Base-by-base conservation (phyloP, 2,797 vertebrate species). In the Mus spretus region DNA sequence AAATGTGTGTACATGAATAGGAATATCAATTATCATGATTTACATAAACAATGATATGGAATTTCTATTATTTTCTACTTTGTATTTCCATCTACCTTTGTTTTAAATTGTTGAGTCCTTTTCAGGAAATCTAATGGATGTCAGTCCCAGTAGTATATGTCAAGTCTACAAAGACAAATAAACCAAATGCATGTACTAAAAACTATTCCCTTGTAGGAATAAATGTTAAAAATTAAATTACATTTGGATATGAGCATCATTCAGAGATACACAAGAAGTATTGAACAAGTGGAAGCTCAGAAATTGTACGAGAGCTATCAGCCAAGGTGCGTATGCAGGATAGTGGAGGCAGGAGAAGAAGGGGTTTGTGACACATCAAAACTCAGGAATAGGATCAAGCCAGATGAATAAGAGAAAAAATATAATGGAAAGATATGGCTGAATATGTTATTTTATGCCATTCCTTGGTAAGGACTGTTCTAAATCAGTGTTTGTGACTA, bases 251-350 rank as follows among this genome's bases (percentile, higher is more conserved):
- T 20, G 15, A 57, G 10, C 24, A 59, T 75, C 10, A 28, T 24
- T 17, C 9, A 57, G 34, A 14, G 17, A 44, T 3, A 59, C 0
- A 14, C 10, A 22, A 26, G 26, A 12, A 24, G 0, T 26, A 79
- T 28, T 65, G n/a, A 81, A 55, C 22, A 2, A 47, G 26, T 24
- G 13, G 44, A 59, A 28, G 1, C 2, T 40, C 9, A 26, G 0
- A 24, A 91, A 37, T 34, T 10, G 5, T 34, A 44, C 1, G 85
- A 92, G 15, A 84, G 53, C 5, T 31, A 8, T 31, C 59, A 61
- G 6, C 17, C 2, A 13, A 70, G n/a, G 22, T 11, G 14, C 4
- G 28, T 11, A 28, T 0, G 2, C 2, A 22, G 0, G 28, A 34
- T 3, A 44, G 13, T 17, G 3, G 12, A 50, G 17, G n/a, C 6